Base-by-base conservation (phyloP, 2,113 vertebrate species). In the Bambusicola thoracicus region DNA sequence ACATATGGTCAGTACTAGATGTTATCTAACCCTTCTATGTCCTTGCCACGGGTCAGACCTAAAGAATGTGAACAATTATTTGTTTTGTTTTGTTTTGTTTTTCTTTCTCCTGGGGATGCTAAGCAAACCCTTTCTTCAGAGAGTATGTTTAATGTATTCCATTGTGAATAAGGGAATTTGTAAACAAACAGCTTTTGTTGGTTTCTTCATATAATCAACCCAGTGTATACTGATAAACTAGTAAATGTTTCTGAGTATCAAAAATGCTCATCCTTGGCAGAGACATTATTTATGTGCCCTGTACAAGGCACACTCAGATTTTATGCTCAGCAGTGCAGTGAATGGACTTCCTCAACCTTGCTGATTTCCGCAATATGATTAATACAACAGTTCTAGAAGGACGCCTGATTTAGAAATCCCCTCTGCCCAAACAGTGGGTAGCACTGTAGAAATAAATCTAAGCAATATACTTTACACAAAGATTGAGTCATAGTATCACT, bases 41-140 rank as follows among this genome's bases (percentile, higher is more conserved):
- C 96, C 96, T 98, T 96, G 94, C 96, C 97, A 98, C 97, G 97
- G 98, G 98, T 98, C 97, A 98, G 98, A 98, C 98, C 98, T 98
- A 97, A 98, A 98, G 97, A 99, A 98, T 99, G 98, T 98, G 98
- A 99, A 99, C 97, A 94, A 36, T 49, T 44, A 12, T 49, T 22
- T 53, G 27, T 29, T 53, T 53, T 29, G 51, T 53, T 53, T 29
- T 53, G 51, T 53, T 85, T 93, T 87, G 84, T 85, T 91, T 66
- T 89, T 87, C 80, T 83, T 75, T 48, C 63, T 90, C 51, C 69
- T 2, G 84, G 97, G 97, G 96, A 89, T 98, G 97, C 97, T 97
- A 97, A 97, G 98, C 97, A 97, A 95, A 95, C 97, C 97, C 97
- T 96, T 96, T 90, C 97, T 96, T 92, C 93, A 97, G 96, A 95